Evolutionary conservation across 2,888 invertebrate species (phyloP), one percentile per base, ranked within the genome.

Genomic region (Erebia aethiops): DNA sequence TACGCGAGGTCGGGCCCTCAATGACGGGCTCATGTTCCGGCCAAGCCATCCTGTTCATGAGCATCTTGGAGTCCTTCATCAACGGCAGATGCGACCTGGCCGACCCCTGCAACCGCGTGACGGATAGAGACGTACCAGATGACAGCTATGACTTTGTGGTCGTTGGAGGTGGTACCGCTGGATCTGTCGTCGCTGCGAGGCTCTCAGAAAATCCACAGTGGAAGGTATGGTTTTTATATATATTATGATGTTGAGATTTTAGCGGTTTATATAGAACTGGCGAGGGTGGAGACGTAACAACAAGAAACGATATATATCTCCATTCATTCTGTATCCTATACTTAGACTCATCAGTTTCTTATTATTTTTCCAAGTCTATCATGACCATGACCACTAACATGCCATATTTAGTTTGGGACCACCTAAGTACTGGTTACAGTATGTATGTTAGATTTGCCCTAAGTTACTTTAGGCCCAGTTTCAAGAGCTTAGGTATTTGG

Each of bases 151-250:
- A 96, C 81, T 96, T 95, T 78, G 94, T 96, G 46, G 95, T 95
- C 8, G 88, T 95, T 13, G 96, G 96, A 0, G 95, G 95, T 3
- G 96, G 96, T 0, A 94, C 95, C 3, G 95, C 95, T 0, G 96
- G 96, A 0, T 87, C 96, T 0, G 95, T 95, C 10, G 94, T 95
- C 0, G 96, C 96, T 10, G 94, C 91, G 0, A 91, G 96, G 70
- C 83, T 96, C n/a, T 95, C 95, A 18, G 95, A 96, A 80, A 94
- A 95, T 58, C 91, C 94, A 8, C 90, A 94, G 56, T 96, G 95
- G 95, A 95, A 95, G 88, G 93, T 91, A 75, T 54, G 13, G 13
- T 26, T 21, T 56, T 52, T 16, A 13, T 4, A 46, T 35, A 11
- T 46, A 11, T 11, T 46, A 4, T 13, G 46, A 13, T 46, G 11